A percentile compares a stretch with the other conserved stretches of the same genome.
Conservation (phyloP, 2,797 vertebrate genomes). For the Epinephelus malabaricus region DNA sequence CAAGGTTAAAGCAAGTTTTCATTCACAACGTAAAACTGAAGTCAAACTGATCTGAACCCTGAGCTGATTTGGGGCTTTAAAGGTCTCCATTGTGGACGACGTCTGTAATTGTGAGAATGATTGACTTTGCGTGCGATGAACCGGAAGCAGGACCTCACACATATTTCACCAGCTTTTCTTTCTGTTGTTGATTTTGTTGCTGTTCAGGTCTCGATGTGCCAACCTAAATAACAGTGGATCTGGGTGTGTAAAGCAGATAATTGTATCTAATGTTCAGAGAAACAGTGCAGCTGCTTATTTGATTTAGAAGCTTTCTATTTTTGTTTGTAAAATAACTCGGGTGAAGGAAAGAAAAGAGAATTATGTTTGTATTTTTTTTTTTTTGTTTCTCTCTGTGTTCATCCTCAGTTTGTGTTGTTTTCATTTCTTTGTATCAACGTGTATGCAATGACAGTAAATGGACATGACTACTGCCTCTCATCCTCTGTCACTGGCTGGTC, state of each 20-base stretch:
- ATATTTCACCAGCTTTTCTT: constrained; percentile 16
- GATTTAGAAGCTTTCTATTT: constrained; percentile 19
- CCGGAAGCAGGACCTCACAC: not conserved
- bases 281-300: constrained; percentile 34
- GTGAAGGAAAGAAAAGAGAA: constrained; percentile 30
- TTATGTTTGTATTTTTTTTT: not conserved
- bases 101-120: not conserved
- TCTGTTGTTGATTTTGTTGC: constrained; percentile 15
- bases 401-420: constrained; percentile 28
- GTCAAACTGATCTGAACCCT: not conserved
- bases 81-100: not conserved
- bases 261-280: constrained; percentile 15
- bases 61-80: not conserved
- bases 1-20: not conserved
- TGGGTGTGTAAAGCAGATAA: constrained; percentile 28
- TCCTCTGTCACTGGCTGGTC: constrained; percentile 4
- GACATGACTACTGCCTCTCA: constrained; percentile 61
- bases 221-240: constrained; percentile 43
- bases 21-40: not conserved
- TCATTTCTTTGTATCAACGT: constrained; percentile 47
- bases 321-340: constrained; percentile 13
- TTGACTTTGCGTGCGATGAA: not conserved
- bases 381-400: not conserved
- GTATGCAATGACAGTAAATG: constrained; percentile 60
- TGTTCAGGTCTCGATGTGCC: constrained; percentile 64